Conservation (phyloP, 2,113 vertebrate genomes). For the Ursus arctos region DNA sequence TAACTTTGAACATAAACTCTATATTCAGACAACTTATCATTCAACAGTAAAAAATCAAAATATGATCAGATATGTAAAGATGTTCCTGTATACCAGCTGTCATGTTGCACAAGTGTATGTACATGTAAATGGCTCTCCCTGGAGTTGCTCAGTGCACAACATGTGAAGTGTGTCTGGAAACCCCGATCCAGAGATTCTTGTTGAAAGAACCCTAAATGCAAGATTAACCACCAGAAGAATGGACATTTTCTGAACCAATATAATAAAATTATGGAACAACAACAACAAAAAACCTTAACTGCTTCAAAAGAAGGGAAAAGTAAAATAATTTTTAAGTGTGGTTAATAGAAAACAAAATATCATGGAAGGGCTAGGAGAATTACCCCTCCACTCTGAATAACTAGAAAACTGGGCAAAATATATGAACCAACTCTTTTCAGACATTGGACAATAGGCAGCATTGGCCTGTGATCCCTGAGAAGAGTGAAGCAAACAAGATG, state of each 20-base stretch:
- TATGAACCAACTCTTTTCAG: neutral
- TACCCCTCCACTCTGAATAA: neutral
- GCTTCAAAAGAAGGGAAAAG: neutral
- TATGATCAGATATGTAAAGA: neutral
- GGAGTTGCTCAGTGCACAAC: neutral
- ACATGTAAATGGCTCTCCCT: neutral
- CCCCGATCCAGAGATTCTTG: neutral
- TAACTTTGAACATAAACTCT: neutral
- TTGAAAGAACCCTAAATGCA: neutral
- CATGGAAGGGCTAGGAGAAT: neutral
- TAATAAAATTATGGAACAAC: neutral
- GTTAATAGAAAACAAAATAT: constrained; percentile 6
- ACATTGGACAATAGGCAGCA: neutral
- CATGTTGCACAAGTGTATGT: neutral
- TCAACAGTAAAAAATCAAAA: neutral
- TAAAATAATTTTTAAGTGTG: constrained; percentile 19
- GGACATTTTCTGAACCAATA: neutral
- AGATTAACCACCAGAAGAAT: neutral
- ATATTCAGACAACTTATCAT: neutral
- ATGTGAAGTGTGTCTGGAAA: neutral
- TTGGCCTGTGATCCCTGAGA: neutral
- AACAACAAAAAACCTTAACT: neutral
- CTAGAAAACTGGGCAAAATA: constrained; percentile 10
- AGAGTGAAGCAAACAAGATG: neutral
- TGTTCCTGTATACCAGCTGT: neutral